Evolutionary conservation across 1,140 invertebrate species (phyloP), one percentile per base, ranked within the genome.

Genomic region (Thaumatotibia leucotreta): DNA sequence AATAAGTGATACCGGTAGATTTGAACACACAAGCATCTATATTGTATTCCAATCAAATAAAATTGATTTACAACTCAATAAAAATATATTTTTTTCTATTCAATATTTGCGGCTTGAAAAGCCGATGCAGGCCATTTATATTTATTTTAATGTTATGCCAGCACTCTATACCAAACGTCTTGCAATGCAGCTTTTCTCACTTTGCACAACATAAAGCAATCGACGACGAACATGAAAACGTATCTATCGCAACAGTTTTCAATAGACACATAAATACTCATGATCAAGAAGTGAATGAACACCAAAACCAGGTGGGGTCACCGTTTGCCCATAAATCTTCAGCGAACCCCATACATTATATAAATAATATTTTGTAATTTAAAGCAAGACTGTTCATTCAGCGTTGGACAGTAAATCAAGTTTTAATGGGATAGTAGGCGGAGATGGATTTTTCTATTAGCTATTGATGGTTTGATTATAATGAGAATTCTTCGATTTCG

Each of bases 361-460:
- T 58, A 58, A 58, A 58, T 58, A 58, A 58, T 58, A 58, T 58
- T 58, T 58, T 58, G 52, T 58, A 58, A 58, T 58, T 58, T 58
- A 58, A 58, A 58, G 24, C 52, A 58, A 24, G 52, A 0, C 52
- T 39, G 33, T 39, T 52, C 39, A 49, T 49, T 58, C 52, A 14
- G 29, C 24, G 24, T 27, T 58, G 1, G 52, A 27, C 11, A n/a
- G 23, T 58, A 58, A 58, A 58, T 58, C 52, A 58, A 27, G n/a
- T 1, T 58, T 58, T 58, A 58, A 58, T 58, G 52, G 52, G 52
- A 29, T 14, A 27, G 52, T 58, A 27, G 52, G 52, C n/a, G 52
- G 52, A 58, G 52, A 49, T 49, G 11, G 11, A 58, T 58, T 58
- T 58, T 58, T 58, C 52, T 58, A 58, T 58, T 58, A 58, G 11